Conservation (phyloP, 2,113 vertebrate species). For the Ginglymostoma cirratum region DNA sequence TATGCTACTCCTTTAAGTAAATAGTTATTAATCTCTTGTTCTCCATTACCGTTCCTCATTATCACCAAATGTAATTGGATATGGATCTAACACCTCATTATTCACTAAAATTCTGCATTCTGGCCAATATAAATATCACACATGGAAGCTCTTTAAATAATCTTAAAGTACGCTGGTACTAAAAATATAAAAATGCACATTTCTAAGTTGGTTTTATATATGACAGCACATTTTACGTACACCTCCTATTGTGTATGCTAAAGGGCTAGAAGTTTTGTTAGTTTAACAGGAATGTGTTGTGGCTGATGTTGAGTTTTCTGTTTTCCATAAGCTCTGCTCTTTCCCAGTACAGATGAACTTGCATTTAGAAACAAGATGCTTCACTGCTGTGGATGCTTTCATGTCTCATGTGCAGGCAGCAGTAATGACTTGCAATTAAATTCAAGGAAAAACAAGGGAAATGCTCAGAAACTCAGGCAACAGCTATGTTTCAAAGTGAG, state of each 20-base stretch:
- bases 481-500: too few species aligned
- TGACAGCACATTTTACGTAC: constrained; percentile 12
- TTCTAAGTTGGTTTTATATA: background rate
- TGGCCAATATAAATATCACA: constrained; percentile 24
- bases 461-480: background rate
- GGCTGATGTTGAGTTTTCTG: background rate
- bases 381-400: too few species aligned
- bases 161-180: background rate
- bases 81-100: constrained; percentile 29
- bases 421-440: background rate
- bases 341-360: background rate
- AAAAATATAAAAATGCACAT: background rate
- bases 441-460: background rate
- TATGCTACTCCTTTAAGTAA: background rate
- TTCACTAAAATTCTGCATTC: background rate
- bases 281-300: background rate
- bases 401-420: background rate
- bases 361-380: too few species aligned
- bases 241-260: background rate
- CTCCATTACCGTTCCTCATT: background rate
- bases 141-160: background rate
- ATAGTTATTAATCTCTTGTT: background rate
- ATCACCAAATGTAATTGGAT: background rate
- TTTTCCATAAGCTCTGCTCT: background rate
- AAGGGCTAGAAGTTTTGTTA: background rate